Evolutionary conservation across 2,888 invertebrate species (phyloP), one percentile per base, ranked within the genome.

Genomic region (Baronia brevicornis): DNA sequence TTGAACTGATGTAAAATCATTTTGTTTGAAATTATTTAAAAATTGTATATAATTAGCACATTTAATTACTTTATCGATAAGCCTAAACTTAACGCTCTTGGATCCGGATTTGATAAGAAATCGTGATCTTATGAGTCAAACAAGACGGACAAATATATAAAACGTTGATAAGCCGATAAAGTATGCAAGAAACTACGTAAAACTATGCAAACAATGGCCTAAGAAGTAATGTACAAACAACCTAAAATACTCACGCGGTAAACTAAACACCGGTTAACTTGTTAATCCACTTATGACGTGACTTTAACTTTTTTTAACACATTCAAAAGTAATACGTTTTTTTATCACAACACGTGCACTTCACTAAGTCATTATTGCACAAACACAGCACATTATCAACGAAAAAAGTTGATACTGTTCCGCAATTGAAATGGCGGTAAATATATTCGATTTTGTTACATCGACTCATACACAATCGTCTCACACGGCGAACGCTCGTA

Each of bases 301-400:
- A 44, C 39, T 39, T 33, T 15, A 40, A 44, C 43, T 46, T 38
- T 43, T 45, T 29, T 15, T 25, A 45, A 43, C 41, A 45, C 44
- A 42, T 44, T 46, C 34, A 21, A 41, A 41, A 47, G 40, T 39
- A 30, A 51, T 51, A 46, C 20, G 28, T 40, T 34, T 21, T 36
- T 37, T 43, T 46, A 59, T 58, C 72, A 74, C 69, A 44, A 49
- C 44, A 46, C 45, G 48, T 54, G 48, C 69, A 72, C 68, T 51
- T 35, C 60, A 51, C 39, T 43, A 53, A 43, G 64, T 66, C 64
- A 71, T 72, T 54, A 48, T 63, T 34, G 39, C 57, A 63, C 59
- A 33, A 29, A 39, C 45, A 43, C 21, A 27, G 11, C 63, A 55
- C 49, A 48, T 41, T 60, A 69, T 71, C 52, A 38, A 50, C 45